Base-by-base conservation (phyloP, 2,888 invertebrate genomes). In the Zygothrica quintamaculata region DNA sequence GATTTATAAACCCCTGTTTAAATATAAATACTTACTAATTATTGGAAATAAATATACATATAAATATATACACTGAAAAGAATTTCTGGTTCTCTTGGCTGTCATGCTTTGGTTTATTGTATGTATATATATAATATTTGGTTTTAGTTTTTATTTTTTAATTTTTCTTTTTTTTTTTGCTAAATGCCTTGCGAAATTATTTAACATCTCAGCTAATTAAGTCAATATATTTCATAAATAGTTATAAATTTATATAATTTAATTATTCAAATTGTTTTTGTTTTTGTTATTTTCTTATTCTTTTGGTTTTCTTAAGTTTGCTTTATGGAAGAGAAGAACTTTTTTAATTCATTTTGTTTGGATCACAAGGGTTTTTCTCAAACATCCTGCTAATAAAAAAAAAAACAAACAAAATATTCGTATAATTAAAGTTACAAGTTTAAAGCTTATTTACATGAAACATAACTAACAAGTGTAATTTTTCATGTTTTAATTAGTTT, bases 261-360 rank as follows among this genome's bases (percentile, higher is more conserved):
- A 69, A 47, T 47, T 15, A 67, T 53, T 62, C 34, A 26, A 25
- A 56, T 42, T 12, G 53, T 39, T 29, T 37, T 48, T 47, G 53
- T 53, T 18, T 44, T 50, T 46, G 31, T 40, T 50, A 25, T 26
- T 31, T 18, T 4, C 15, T 16, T 37, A 42, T 3, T 12, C 26
- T 40, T 29, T 48, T 7, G 6, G 22, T 65, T 44, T 37, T 61
- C 58, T 39, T 55, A 31, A 46, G 53, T 42, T 59, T 67, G 68
- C 79, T 81, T 76, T 71, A 74, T 84, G 82, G 82, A 82, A 84
- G 84, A 84, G 84, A 84, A 81, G 74, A 81, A 84, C 72, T 74
- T 66, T 59, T 37, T 37, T n/a, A n/a, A n/a, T n/a, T n/a, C n/a
- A n/a, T n/a, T n/a, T n/a, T n/a, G n/a, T n/a, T 70, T 82, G 78